Conservation (phyloP, 2,797 vertebrate species). For the Sternarchorhynchus goeldii region DNA sequence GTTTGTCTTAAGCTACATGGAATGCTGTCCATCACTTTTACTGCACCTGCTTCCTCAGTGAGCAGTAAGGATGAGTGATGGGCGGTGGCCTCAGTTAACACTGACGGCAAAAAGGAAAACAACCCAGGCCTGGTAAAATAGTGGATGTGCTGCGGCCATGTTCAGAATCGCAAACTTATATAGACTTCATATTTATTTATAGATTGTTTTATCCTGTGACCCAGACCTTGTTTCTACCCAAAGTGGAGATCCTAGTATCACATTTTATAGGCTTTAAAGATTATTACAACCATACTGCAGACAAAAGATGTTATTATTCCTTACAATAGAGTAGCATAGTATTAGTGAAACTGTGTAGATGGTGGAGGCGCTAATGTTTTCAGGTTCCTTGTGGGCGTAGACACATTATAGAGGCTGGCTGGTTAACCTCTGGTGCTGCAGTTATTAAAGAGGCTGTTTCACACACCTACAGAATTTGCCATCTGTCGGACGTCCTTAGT, state of each 20-base stretch:
- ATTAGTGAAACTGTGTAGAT: not conserved
- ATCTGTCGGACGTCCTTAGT: slow-evolving; percentile 40
- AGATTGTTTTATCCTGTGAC: not conserved
- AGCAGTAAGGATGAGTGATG: slow-evolving; percentile 70
- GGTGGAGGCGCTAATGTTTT: slow-evolving; percentile 31
- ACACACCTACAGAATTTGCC: slow-evolving; percentile 31
- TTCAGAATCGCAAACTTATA: slow-evolving; percentile 38
- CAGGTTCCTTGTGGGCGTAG: slow-evolving; percentile 28
- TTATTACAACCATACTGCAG: slow-evolving; percentile 2
- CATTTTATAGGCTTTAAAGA: not conserved
- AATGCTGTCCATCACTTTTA: slow-evolving; percentile 78
- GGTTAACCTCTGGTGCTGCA: slow-evolving; percentile 41
- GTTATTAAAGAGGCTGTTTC: slow-evolving; percentile 30
- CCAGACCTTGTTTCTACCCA: not conserved
- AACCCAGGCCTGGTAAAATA: not conserved
- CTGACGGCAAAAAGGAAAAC: slow-evolving; percentile 71
- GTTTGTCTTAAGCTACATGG: slow-evolving; percentile 60
- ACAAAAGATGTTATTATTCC: slow-evolving; percentile 9
- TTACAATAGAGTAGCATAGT: slow-evolving; percentile 10
- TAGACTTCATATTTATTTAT: slow-evolving; percentile 21
- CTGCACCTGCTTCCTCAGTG: slow-evolving; percentile 71
- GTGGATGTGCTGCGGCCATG: not conserved
- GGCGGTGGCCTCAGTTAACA: slow-evolving; percentile 69
- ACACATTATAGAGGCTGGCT: slow-evolving; percentile 28
- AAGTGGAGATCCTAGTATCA: not conserved